Percentiles rank a stretch among this genome's conserved stretches.
phyloP scores from a whole-genome alignment of 2,113 vertebrate species.

The Phycodurus eques region DNA sequence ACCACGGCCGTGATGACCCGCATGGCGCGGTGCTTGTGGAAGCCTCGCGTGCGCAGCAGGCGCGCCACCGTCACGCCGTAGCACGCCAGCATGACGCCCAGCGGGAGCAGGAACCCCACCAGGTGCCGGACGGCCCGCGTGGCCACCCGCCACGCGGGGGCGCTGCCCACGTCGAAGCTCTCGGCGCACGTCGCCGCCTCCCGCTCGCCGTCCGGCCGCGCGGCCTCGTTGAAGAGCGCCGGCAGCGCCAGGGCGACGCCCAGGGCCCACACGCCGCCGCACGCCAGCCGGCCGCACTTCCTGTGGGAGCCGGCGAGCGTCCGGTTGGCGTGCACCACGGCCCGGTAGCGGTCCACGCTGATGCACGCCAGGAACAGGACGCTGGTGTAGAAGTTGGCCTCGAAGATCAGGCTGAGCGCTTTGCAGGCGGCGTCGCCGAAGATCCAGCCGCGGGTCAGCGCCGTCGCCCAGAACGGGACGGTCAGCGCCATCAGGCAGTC shows the following conservation, averaged over 20 bases:
- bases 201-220: fast-evolving
- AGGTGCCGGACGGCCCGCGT: slow-evolving; percentile 54
- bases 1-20: slow-evolving; percentile 73
- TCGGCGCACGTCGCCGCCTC: slow-evolving; percentile 29
- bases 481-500: slow-evolving; percentile 67
- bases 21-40: slow-evolving; percentile 76
- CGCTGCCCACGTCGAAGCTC: slow-evolving; percentile 15
- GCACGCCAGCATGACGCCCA: slow-evolving; percentile 67
- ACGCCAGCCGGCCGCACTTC: slow-evolving; percentile 41
- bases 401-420: slow-evolving; percentile 48
- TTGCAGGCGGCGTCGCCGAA: slow-evolving; percentile 67
- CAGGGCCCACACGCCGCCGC: slow-evolving; percentile 53
- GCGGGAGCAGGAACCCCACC: slow-evolving; percentile 70
- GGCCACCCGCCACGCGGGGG: slow-evolving; percentile 24
- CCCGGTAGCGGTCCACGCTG: slow-evolving; percentile 69
- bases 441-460: slow-evolving; percentile 50
- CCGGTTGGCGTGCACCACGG: slow-evolving; percentile 56
- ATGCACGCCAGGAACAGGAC: slow-evolving; percentile 74
- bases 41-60: slow-evolving; percentile 67
- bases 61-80: slow-evolving; percentile 64
- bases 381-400: slow-evolving; percentile 74
- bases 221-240: slow-evolving; percentile 29
- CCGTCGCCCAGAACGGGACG: slow-evolving; percentile 52
- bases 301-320: not conserved
- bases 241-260: slow-evolving; percentile 58